phyloP scores from a whole-genome alignment of 2,888 invertebrate species.

The Entomobrya proxima region DNA sequence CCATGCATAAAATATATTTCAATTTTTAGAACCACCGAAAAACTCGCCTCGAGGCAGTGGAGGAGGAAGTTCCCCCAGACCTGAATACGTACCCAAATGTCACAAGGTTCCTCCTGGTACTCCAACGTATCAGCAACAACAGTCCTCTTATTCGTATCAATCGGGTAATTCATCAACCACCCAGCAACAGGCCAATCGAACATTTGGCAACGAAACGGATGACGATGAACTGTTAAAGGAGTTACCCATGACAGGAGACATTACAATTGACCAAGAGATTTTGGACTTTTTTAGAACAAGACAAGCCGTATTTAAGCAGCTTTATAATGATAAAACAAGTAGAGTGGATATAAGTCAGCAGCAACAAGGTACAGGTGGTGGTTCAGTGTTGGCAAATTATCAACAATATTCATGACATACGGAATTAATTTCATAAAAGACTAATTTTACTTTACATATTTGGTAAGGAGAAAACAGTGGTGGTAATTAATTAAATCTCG shows the following conservation, averaged over 20 bases:
- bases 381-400: neutral
- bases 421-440: no score
- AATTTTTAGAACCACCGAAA: neutral
- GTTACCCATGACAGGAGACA: slow-evolving; percentile 79
- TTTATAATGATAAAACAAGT: slow-evolving; percentile 43
- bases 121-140: neutral
- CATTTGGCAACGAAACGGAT: slow-evolving; percentile 9
- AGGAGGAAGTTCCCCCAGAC: neutral
- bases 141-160: neutral
- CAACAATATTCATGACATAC: slow-evolving; percentile 21
- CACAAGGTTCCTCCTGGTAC: slow-evolving; percentile 36
- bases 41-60: neutral
- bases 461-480: no score
- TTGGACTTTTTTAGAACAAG: slow-evolving; percentile 78
- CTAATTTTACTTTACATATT: no score
- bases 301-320: slow-evolving; percentile 61
- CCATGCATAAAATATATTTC: no score
- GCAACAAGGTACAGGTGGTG: neutral
- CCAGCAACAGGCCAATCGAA: neutral
- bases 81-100: neutral
- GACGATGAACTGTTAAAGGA: slow-evolving; percentile 77
- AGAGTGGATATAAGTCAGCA: neutral
- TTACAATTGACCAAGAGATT: slow-evolving; percentile 79
- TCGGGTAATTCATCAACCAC: neutral
- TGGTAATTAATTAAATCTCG: no score